These are phyloP conservation scores for Gymnodraco acuticeps DNA, from an alignment of 2,797 vertebrate genomes.

Conservation along the genomic window DNA sequence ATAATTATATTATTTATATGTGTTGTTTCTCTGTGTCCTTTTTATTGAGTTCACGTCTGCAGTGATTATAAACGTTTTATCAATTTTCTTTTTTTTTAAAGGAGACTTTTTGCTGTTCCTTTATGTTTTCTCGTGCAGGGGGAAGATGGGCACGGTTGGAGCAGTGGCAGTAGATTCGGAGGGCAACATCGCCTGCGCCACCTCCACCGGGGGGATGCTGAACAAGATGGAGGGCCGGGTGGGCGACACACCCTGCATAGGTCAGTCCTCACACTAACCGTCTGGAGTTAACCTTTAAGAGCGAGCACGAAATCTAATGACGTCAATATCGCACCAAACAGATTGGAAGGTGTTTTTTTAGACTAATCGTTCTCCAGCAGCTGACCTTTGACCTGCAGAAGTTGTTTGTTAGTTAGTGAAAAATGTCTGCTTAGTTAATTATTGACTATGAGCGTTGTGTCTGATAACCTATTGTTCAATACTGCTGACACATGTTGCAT, in stretches of 20 bases:
- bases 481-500: not conserved
- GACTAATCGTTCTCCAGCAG: not conserved
- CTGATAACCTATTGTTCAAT: not conserved
- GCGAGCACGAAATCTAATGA: not conserved
- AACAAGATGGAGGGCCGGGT: constrained; percentile 92
- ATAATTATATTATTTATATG: no score
- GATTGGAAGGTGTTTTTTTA: not conserved
- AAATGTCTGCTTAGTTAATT: not conserved
- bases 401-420: constrained; percentile 2
- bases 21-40: not conserved
- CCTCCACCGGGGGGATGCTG: constrained; percentile 88
- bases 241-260: constrained; percentile 91
- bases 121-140: constrained; percentile 67
- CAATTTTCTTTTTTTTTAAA: no score
- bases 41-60: not conserved
- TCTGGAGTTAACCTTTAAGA: not conserved
- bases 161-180: constrained; percentile 88
- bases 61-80: no score
- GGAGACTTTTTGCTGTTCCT: not conserved
- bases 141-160: constrained; percentile 89
- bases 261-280: constrained; percentile 74
- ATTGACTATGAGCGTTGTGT: not conserved
- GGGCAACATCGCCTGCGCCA: constrained; percentile 89
- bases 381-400: constrained; percentile 22
- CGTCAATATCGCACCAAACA: not conserved